Conservation (phyloP, 2,888 invertebrate genomes). For the Smittia sp. region DNA sequence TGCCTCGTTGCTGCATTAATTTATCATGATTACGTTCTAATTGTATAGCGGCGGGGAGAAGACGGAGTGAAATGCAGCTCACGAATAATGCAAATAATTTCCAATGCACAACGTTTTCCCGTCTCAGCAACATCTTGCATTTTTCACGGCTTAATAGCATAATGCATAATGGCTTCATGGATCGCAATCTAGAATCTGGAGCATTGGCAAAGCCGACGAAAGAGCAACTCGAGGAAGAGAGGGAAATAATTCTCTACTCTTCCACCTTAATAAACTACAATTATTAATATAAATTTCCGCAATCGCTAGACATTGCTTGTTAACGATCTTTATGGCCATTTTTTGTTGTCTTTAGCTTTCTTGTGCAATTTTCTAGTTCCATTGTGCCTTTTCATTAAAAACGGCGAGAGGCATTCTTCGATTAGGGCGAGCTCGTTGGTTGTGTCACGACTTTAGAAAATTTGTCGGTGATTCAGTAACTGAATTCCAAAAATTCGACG, state of each 20-base stretch:
- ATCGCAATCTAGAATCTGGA: conserved; percentile 38
- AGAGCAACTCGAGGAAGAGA: not conserved
- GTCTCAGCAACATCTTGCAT: conserved; percentile 14
- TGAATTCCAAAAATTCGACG: no score
- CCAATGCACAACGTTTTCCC: conserved; percentile 5
- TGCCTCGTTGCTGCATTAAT: conserved; percentile 39
- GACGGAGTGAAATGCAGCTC: conserved; percentile 21
- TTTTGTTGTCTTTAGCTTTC: not conserved
- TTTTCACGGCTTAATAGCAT: conserved; percentile 23
- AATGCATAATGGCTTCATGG: conserved; percentile 4
- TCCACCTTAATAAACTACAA: conserved; percentile 36
- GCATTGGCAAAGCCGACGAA: conserved; percentile 14
- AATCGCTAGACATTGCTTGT: conserved; percentile 36
- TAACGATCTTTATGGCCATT: conserved; percentile 40
- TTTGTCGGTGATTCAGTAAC: no score
- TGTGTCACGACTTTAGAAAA: no score
- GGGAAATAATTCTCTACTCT: not conserved
- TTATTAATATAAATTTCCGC: conserved; percentile 35
- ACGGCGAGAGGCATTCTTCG: no score
- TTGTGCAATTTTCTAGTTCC: not conserved
- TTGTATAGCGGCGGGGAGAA: conserved; percentile 21
- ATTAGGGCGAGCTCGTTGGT: no score
- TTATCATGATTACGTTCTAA: conserved; percentile 39
- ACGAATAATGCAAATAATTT: conserved; percentile 40
- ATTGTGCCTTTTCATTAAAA: conserved; percentile 30